Percentiles rank a stretch among this genome's conserved stretches.
phyloP scores from a whole-genome alignment of 2,797 vertebrate species.

The Trachops cirrhosus region DNA sequence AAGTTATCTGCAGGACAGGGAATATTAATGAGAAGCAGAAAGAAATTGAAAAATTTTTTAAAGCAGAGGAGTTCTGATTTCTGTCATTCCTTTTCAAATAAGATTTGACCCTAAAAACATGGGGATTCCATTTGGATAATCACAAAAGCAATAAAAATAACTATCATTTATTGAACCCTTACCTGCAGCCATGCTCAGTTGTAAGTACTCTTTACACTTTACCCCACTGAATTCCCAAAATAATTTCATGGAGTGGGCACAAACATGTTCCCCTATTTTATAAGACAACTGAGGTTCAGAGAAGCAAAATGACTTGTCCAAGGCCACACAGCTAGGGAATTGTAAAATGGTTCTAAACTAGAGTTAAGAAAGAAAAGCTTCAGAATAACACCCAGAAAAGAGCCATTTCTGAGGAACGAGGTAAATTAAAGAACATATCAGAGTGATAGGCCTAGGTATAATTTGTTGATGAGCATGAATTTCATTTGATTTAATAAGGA shows the following conservation, averaged over 20 bases:
- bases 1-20: neutral
- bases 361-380: neutral
- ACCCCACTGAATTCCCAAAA: neutral
- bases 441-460: neutral
- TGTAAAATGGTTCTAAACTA: neutral
- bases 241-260: neutral
- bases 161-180: neutral
- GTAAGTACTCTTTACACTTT: neutral
- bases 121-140: neutral
- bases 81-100: neutral
- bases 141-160: neutral
- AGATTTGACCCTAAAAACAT: neutral
- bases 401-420: neutral
- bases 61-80: neutral
- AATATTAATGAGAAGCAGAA: neutral
- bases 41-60: neutral
- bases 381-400: neutral
- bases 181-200: neutral
- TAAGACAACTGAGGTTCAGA: neutral
- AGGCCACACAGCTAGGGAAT: neutral
- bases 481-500: neutral
- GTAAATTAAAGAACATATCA: neutral
- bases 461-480: neutral
- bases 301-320: neutral
- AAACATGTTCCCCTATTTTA: neutral